phyloP scores from a whole-genome alignment of 2,888 invertebrate species.

The Cryptosula pallasiana region DNA sequence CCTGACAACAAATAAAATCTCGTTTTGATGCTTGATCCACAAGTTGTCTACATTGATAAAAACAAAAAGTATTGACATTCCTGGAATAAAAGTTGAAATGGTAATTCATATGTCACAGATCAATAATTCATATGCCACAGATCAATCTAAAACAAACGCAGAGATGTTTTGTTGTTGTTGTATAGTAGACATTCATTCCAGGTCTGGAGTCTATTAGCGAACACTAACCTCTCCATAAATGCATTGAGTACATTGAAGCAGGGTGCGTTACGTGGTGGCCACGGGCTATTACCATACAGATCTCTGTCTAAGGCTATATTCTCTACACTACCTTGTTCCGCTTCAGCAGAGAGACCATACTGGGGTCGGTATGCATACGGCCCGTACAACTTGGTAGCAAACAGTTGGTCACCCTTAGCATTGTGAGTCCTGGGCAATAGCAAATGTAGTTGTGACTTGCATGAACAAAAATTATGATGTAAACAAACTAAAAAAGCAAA shows the following conservation, averaged over 20 bases:
- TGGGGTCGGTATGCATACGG: conserved; percentile 45
- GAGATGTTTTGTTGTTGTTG: no score
- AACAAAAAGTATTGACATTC: not conserved
- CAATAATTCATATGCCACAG: no score
- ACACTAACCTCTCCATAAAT: conserved; percentile 52
- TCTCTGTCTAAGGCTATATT: conserved; percentile 39
- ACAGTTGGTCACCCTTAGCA: conserved; percentile 39
- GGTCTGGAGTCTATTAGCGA: no score
- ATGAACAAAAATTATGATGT: no score
- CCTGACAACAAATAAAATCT: no score
- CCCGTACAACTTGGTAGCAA: conserved; percentile 49
- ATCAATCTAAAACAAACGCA: no score
- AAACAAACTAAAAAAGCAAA: no score
- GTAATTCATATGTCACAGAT: no score
- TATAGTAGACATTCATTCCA: no score
- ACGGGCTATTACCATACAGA: conserved; percentile 47
- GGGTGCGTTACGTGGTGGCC: conserved; percentile 51
- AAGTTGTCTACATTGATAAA: no score
- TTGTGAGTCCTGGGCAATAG: conserved; percentile 27
- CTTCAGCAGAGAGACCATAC: conserved; percentile 36
- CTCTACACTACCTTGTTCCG: conserved; percentile 35
- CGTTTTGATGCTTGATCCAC: no score
- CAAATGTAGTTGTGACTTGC: no score
- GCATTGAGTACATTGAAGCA: conserved; percentile 50
- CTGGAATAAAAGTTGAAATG: not conserved